Evolutionary conservation across 2,888 invertebrate species (phyloP).

Genomic region (Ophion ventricosus): DNA sequence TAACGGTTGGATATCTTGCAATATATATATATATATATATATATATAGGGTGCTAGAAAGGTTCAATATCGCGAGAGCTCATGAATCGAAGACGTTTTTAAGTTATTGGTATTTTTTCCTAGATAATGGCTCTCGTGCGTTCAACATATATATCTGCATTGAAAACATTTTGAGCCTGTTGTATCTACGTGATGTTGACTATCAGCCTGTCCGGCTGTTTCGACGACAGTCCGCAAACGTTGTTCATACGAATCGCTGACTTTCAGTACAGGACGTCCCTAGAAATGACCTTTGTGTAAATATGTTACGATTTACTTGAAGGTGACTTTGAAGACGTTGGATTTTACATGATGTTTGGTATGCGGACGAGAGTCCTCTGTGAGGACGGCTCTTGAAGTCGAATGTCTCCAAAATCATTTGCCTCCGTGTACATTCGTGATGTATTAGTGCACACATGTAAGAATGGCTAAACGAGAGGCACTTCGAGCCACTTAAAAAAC

Average conservation of each 20-base stretch:
- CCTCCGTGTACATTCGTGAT: background rate
- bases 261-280: background rate
- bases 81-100: conserved; percentile 60
- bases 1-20: conserved; percentile 31
- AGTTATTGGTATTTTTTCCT: conserved; percentile 30
- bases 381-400: background rate
- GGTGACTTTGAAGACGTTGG: background rate
- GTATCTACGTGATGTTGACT: background rate
- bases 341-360: background rate
- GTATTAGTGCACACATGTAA: conserved; percentile 21
- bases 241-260: background rate
- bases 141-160: background rate
- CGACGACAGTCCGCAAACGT: background rate
- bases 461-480: conserved; percentile 59
- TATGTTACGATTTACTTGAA: background rate
- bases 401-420: too few species aligned
- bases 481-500: conserved; percentile 67
- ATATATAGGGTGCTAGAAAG: conserved; percentile 10
- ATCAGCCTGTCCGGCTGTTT: background rate
- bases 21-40: too few species aligned
- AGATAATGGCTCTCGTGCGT: conserved; percentile 45
- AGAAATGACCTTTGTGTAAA: background rate
- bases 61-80: conserved; percentile 39
- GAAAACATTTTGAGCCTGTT: background rate
- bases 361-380: background rate